Conservation (phyloP, 1,140 invertebrate species). For the Ladona fulva region DNA sequence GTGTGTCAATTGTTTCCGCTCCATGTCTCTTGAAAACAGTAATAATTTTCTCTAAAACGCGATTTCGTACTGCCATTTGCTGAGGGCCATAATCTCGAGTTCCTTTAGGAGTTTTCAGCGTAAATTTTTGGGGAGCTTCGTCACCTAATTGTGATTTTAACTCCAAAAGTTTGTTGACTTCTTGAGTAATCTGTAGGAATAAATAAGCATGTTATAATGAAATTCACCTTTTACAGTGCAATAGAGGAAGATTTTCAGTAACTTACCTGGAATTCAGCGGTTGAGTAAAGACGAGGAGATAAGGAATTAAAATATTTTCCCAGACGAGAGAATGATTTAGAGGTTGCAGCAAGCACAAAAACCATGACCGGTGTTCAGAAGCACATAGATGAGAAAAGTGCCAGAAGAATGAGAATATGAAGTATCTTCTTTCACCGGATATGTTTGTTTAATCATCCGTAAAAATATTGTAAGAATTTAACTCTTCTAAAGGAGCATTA, state of each 20-base stretch:
- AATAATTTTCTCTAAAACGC: constrained; percentile 82
- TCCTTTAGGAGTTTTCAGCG: constrained; percentile 88
- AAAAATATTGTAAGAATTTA: not conserved
- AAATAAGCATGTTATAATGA: not conserved
- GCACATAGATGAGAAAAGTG: not conserved
- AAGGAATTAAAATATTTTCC: not conserved
- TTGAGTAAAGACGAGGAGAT: not conserved
- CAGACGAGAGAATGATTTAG: not conserved
- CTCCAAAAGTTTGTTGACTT: not conserved
- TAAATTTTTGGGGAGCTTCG: constrained; percentile 53
- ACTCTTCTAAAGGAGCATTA: not conserved
- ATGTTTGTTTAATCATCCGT: not conserved
- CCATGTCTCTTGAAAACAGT: constrained; percentile 92
- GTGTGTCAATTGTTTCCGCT: constrained; percentile 98
- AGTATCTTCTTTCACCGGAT: not conserved
- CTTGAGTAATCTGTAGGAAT: not conserved
- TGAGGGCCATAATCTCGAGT: constrained; percentile 90
- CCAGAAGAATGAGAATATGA: no score
- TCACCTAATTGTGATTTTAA: not conserved
- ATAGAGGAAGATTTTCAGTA: not conserved
- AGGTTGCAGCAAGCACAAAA: not conserved
- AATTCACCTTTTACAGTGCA: not conserved
- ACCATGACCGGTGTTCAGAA: not conserved
- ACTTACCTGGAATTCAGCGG: not conserved
- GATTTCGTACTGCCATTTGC: constrained; percentile 87